Base-by-base conservation (phyloP, 1,140 invertebrate genomes). In the Sminthurinus signatus region DNA sequence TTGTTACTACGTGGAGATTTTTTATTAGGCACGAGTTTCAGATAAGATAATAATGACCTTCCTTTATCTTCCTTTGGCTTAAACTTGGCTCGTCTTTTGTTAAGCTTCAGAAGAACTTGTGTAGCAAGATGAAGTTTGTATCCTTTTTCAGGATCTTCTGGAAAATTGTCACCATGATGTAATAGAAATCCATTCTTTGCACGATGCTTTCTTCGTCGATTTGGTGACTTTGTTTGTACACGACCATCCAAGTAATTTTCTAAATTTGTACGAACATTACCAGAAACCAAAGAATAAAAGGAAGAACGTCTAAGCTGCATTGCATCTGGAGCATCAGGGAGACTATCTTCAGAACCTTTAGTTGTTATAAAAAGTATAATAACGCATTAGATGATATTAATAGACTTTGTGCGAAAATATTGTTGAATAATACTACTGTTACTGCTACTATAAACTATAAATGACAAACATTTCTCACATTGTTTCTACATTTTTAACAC, bases 111-210 rank as follows among this genome's bases (percentile, higher is more conserved):
- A 23, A 69, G 27, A 27, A 72, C 62, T 69, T 72, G 70, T 23
- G 70, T 72, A 2, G 70, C 67, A 23, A 72, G 46, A 59, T 72
- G 61, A 4, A 69, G 39, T 21, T 54, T 55, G 36, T 72, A 72
- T 8, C 67, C 64, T 25, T 52, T 42, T 39, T 72, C 70, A 4
- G 70, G 70, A 50, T 72, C 54, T 3, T 72, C 60, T 4, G 70
- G 70, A 50, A 51, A 69, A 48, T 72, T 72, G 48, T 72, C 70
- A 12, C 70, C 70, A 43, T 72, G 70, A 64, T 72, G 60, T 2
- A 72, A 54, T 14, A 72, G 60, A 44, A 64, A 72, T 4, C 66
- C 64, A 32, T 72, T 72, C 42, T 69, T 69, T 0, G 60, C 29
- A 19, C 64, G n/a, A n/a, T n/a, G 60, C 29, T 65, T 65, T 36